These are phyloP conservation scores for Meriones unguiculatus DNA, from an alignment of 2,113 vertebrate genomes.

Conservation along the genomic window DNA sequence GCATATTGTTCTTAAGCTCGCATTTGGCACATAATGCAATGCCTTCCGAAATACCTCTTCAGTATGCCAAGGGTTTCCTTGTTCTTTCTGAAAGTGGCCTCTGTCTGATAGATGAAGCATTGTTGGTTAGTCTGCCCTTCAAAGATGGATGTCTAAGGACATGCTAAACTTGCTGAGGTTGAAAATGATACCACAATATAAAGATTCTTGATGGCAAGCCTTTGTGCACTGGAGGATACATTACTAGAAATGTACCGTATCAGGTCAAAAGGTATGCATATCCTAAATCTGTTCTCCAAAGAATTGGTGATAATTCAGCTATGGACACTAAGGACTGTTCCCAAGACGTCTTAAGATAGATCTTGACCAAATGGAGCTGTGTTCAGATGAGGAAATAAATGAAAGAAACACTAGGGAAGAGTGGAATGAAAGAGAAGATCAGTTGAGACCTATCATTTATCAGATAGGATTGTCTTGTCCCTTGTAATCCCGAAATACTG, in stretches of 20 bases:
- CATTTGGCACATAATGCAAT: neutral
- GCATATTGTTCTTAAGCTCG: neutral
- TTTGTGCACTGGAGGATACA: neutral
- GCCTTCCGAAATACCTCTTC: neutral
- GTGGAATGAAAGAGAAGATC: neutral
- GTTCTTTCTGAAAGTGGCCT: neutral
- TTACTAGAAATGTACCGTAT: neutral
- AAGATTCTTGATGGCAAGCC: neutral
- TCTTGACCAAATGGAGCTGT: neutral
- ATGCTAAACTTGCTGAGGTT: neutral
- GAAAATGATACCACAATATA: neutral
- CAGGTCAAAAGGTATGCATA: neutral
- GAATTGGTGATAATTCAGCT: neutral
- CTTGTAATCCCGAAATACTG: neutral
- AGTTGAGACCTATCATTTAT: neutral
- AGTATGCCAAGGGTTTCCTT: neutral
- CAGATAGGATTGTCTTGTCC: neutral
- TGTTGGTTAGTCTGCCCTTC: neutral
- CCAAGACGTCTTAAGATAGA: neutral
- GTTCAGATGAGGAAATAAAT: neutral
- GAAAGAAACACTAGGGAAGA: neutral
- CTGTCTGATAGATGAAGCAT: neutral
- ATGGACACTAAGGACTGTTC: neutral
- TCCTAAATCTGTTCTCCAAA: neutral
- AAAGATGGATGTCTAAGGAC: neutral